Percentiles rank a stretch among this genome's conserved stretches.
phyloP scores from a whole-genome alignment of 2,797 vertebrate genomes.

The Gorsachius magnificus region DNA sequence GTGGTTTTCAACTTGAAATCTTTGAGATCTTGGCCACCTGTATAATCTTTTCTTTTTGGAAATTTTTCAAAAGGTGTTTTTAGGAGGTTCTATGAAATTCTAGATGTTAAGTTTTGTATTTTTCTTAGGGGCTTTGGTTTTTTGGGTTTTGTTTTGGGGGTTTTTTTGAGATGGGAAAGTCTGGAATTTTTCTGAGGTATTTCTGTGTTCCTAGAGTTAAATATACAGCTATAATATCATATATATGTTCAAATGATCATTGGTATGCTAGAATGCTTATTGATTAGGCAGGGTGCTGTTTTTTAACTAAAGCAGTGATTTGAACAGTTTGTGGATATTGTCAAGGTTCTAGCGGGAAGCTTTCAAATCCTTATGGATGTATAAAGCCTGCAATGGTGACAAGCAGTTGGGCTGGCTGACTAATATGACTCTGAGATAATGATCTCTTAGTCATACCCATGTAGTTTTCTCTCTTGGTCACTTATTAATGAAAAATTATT shows the following conservation, averaged over 20 bases:
- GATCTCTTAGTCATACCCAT: background rate
- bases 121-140: background rate
- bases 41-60: background rate
- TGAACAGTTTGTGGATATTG: background rate
- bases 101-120: background rate
- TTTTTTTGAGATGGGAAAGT: background rate
- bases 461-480: background rate
- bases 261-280: background rate
- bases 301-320: background rate
- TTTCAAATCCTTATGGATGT: background rate
- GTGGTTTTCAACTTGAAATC: background rate
- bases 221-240: background rate
- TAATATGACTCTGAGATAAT: background rate
- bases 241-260: background rate
- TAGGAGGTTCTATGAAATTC: background rate
- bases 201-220: background rate
- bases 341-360: background rate
- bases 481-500: constrained; percentile 5
- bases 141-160: background rate
- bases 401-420: background rate
- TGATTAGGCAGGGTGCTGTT: background rate
- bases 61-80: background rate
- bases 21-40: background rate
- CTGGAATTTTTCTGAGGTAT: background rate
- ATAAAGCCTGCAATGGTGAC: background rate